Base-by-base conservation (phyloP, 2,797 vertebrate species). In the Pteronotus mesoamericanus region DNA sequence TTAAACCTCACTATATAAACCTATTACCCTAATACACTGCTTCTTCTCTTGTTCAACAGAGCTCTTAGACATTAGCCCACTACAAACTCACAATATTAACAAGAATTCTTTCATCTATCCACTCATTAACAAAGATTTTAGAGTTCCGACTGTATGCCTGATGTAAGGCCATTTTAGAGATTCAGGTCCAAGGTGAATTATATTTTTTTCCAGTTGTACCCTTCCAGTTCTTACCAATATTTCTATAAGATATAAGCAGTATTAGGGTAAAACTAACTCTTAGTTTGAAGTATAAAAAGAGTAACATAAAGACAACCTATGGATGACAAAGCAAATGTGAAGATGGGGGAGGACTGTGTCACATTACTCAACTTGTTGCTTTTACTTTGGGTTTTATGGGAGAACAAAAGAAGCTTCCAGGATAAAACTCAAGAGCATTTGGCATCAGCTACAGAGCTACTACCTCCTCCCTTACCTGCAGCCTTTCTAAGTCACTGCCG, bases 1-100 rank as follows among this genome's bases (percentile, higher is more conserved):
- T 74, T 75, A 94, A 90, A 86, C 94, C 53, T 91, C 93, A 97
- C 95, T 98, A 97, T 77, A 72, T 89, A 97, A 96, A 93, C 95
- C 42, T 89, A 94, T 97, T 95, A 95, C 91, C 55, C 57, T 89
- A 46, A 96, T 85, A 94, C 85, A 92, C 51, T 57, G 61, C 72
- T 97, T 93, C 69, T 96, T 96, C 66, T 94, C 89, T 83, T 97
- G 89, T 95, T 90, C 85, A 95, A 64, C 79, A 95, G 72, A 95
- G 68, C 83, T 55, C 53, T 85, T 95, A 91, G 95, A 97, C 64
- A 82, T 89, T 37, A 96, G 29, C 42, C n/a, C 37, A 75, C 9
- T 46, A n/a, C 68, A 95, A 80, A 91, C 74, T 77, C 83, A 86
- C 94, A 97, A 96, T 96, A 87, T 83, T 95, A 91, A 89, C 89